Conservation (phyloP, 1,140 invertebrate genomes). For the Choristoneura fumiferana region DNA sequence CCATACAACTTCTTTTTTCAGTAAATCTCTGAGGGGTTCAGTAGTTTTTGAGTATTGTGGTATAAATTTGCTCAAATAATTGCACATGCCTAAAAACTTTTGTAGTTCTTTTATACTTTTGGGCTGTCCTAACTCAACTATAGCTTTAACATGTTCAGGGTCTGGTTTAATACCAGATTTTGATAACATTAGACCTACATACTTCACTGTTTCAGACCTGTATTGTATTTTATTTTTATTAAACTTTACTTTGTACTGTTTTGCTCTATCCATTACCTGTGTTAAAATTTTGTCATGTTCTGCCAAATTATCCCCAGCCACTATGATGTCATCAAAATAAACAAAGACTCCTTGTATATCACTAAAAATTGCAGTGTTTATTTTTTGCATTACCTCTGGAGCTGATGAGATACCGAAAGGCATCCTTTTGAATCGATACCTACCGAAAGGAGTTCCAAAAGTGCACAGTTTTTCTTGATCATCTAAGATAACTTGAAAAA, state of each 20-base stretch:
- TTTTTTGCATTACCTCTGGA: slow-evolving; percentile 49
- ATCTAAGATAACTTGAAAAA: slow-evolving; percentile 30
- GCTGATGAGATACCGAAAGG: slow-evolving; percentile 48
- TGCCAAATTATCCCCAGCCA: slow-evolving; percentile 34
- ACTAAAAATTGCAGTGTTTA: slow-evolving; percentile 34
- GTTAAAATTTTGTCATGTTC: slow-evolving; percentile 50
- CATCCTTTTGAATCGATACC: slow-evolving; percentile 44
- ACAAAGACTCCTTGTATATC: slow-evolving; percentile 44
- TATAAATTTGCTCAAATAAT: slow-evolving; percentile 23
- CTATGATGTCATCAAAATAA: slow-evolving; percentile 56
- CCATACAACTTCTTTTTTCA: background rate
- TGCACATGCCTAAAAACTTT: slow-evolving; percentile 20
- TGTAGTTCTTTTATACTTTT: slow-evolving; percentile 22
- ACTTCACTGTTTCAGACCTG: background rate
- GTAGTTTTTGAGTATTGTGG: background rate
- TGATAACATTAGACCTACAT: background rate
- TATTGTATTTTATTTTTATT: slow-evolving; percentile 45
- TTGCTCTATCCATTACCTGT: slow-evolving; percentile 43
- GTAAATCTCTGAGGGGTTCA: background rate
- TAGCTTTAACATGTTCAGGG: slow-evolving; percentile 18
- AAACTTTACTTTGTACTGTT: slow-evolving; percentile 42
- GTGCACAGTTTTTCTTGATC: slow-evolving; percentile 25
- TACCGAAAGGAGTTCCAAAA: slow-evolving; percentile 39
- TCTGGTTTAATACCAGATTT: slow-evolving; percentile 10
- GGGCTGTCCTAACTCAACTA: slow-evolving; percentile 19